Evolutionary conservation across 2,797 vertebrate species (phyloP).

Genomic region (Phaenicophaeus curvirostris): DNA sequence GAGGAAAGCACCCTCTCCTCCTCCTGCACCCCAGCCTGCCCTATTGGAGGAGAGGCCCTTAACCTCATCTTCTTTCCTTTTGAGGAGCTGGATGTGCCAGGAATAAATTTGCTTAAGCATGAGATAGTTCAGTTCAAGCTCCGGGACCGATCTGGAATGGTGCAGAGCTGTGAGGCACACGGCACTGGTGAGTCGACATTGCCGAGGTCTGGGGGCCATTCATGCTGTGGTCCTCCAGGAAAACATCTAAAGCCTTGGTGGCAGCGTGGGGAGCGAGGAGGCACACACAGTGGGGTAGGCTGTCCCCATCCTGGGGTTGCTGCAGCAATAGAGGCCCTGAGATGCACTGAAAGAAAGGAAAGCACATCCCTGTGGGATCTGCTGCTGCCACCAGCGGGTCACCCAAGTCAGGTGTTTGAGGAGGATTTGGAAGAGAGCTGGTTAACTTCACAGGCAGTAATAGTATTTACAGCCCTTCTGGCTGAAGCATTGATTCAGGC

Average conservation of each 20-base stretch:
- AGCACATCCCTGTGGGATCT: background rate
- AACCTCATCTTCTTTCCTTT: background rate
- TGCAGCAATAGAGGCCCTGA: background rate
- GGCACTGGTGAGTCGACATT: accelerated
- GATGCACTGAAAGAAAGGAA: too few species aligned
- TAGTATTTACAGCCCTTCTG: background rate
- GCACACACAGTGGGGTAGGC: background rate
- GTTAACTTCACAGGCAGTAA: conserved; percentile 24
- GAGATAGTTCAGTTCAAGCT: background rate
- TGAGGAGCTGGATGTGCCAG: background rate
- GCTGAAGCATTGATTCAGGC: background rate
- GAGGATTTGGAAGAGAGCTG: background rate
- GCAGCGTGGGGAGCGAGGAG: background rate
- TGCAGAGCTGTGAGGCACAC: accelerated
- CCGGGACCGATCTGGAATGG: accelerated
- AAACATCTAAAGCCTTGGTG: background rate
- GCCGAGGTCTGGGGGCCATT: background rate
- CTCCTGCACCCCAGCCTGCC: background rate
- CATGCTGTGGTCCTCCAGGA: background rate
- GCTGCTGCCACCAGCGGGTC: background rate
- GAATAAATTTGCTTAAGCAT: background rate
- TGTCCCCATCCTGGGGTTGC: background rate
- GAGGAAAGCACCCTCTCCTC: background rate
- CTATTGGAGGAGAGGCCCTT: accelerated
- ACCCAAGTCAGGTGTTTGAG: background rate